Evolutionary conservation across 1,140 invertebrate species (phyloP).

Genomic region (Melitaea cinxia): DNA sequence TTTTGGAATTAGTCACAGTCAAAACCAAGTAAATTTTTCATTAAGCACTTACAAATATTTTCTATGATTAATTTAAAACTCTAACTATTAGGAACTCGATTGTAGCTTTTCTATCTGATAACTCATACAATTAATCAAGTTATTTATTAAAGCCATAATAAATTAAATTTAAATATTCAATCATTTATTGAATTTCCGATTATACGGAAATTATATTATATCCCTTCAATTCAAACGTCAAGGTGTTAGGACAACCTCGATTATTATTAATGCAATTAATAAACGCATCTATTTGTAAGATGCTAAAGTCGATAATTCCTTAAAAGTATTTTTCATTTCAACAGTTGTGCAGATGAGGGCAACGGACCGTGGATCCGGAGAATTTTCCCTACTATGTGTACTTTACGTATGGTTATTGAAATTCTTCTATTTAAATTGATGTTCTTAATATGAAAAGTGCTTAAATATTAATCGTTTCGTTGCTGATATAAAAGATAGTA

Average conservation of each 20-base stretch:
- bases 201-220: slow-evolving; percentile 1
- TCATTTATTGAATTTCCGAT: slow-evolving; percentile 1
- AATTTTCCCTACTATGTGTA: slow-evolving; percentile 41
- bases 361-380: slow-evolving; percentile 51
- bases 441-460: not conserved
- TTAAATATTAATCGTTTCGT: not conserved
- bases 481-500: too few relatives aligned
- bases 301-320: slow-evolving; percentile 2
- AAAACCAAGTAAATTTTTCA: too few relatives aligned
- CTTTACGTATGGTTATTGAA: slow-evolving; percentile 12
- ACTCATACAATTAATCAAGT: too few relatives aligned
- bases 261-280: not conserved
- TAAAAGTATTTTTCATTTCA: slow-evolving; percentile 6
- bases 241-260: slow-evolving; percentile 10
- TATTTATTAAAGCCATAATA: not conserved
- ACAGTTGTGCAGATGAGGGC: slow-evolving; percentile 29
- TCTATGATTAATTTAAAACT: too few relatives aligned
- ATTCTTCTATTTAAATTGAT: slow-evolving; percentile 4
- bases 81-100: too few relatives aligned
- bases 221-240: slow-evolving; percentile 21
- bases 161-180: not conserved
- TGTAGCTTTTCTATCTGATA: too few relatives aligned
- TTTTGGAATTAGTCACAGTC: too few relatives aligned
- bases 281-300: slow-evolving; percentile 24
- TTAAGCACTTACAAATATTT: too few relatives aligned